Conservation (phyloP, 2,113 vertebrate species). For the Climacteris rufus region DNA sequence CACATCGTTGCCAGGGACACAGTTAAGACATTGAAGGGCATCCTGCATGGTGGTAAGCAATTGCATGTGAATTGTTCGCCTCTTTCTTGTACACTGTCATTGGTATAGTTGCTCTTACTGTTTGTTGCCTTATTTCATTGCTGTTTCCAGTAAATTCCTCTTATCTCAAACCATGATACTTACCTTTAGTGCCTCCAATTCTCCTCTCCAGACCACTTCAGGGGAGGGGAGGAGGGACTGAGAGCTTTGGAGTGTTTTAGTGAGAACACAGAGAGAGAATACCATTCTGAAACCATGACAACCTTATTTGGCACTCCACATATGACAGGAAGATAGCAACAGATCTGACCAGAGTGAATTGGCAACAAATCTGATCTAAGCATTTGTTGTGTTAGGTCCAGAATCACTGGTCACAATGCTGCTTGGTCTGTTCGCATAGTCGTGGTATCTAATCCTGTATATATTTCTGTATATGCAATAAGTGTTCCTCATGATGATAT, state of each 20-base stretch:
- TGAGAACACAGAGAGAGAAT: not conserved
- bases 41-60: not conserved
- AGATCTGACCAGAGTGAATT: not conserved
- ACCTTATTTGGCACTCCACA: not conserved
- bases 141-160: not conserved
- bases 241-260: not conserved
- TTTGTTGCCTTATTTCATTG: not conserved
- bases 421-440: fast-evolving
- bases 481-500: not conserved
- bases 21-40: no score
- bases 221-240: no score
- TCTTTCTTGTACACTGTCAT: not conserved
- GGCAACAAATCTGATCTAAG: not conserved
- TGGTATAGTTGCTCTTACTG: not conserved
- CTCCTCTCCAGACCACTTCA: not conserved
- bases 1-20: not conserved
- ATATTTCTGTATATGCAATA: no score
- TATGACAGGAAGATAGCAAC: not conserved
- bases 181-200: not conserved
- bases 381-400: not conserved
- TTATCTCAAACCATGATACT: not conserved
- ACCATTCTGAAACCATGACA: not conserved
- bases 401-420: not conserved
- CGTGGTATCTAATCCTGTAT: not conserved
- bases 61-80: not conserved